These are phyloP conservation scores for Aplodontia rufa DNA, from an alignment of 2,113 vertebrate genomes.

Conservation along the genomic window DNA sequence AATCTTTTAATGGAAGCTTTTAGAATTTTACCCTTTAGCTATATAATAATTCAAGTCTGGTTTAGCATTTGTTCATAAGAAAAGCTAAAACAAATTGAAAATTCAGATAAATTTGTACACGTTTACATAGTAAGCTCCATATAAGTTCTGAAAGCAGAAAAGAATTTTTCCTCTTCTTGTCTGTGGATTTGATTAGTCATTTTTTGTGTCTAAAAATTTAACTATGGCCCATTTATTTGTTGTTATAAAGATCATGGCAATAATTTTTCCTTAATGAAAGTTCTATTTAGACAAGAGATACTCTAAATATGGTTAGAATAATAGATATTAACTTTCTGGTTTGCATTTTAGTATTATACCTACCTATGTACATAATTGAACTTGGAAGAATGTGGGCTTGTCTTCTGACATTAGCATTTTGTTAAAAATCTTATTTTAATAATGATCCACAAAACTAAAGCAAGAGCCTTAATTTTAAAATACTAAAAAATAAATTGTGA, in stretches of 20 bases:
- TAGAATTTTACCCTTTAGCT: not conserved
- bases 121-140: not conserved
- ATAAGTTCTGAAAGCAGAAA: not conserved
- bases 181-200: not conserved
- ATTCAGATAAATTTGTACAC: not conserved
- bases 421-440: slow-evolving; percentile 37
- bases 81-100: not conserved
- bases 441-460: slow-evolving; percentile 8
- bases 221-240: not conserved
- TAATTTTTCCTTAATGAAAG: slow-evolving; percentile 27
- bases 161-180: not conserved
- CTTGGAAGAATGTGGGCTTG: not conserved
- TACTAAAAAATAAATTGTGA: slow-evolving; percentile 35
- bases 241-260: not conserved
- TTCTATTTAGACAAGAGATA: slow-evolving; percentile 24
- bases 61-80: not conserved
- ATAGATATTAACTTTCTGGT: not conserved
- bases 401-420: slow-evolving; percentile 10
- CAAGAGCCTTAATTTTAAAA: slow-evolving; percentile 31
- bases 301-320: not conserved
- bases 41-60: not conserved
- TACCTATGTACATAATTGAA: not conserved
- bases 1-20: slow-evolving; percentile 30
- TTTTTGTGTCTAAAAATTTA: not conserved
- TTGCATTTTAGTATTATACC: not conserved